Evolutionary conservation across 2,888 invertebrate species (phyloP).

Genomic region (Hyppa rectilinea): DNA sequence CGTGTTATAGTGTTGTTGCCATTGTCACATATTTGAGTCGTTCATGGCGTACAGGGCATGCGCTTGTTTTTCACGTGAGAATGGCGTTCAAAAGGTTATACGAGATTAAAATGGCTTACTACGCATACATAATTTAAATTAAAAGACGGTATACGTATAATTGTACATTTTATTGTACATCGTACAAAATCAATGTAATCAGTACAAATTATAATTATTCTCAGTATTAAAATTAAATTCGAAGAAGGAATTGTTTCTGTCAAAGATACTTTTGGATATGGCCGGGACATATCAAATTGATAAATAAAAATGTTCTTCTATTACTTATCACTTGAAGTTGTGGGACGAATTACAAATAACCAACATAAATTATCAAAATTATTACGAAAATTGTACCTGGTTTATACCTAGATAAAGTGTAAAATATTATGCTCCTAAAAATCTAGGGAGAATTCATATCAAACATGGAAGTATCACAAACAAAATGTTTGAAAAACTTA

Average conservation of each 20-base stretch:
- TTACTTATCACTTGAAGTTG: constrained; percentile 44
- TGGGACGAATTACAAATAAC: constrained; percentile 28
- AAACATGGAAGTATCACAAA: constrained; percentile 20
- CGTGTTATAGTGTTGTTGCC: no score
- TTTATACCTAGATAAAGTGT: constrained; percentile 17
- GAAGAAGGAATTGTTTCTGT: constrained; percentile 18
- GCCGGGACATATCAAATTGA: constrained; percentile 66
- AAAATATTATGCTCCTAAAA: constrained; percentile 16
- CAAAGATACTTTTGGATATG: constrained; percentile 26
- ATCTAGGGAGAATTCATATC: constrained; percentile 51
- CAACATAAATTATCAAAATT: constrained; percentile 36
- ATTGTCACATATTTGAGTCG: no score
- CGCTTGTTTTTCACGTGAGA: no score
- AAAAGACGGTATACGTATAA: constrained; percentile 37
- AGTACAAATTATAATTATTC: constrained; percentile 62
- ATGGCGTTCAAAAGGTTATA: no score
- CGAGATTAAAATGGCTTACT: background rate
- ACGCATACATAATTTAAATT: background rate
- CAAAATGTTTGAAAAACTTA: constrained; percentile 34
- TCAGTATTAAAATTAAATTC: constrained; percentile 57
- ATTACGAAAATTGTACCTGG: constrained; percentile 51
- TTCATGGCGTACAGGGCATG: no score
- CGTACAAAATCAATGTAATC: constrained; percentile 56
- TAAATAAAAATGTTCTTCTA: constrained; percentile 51
- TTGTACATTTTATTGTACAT: constrained; percentile 35